A percentile compares a stretch with the other conserved stretches of the same genome.
Conservation (phyloP, 2,797 vertebrate genomes). For the Hydrolagus colliei region DNA sequence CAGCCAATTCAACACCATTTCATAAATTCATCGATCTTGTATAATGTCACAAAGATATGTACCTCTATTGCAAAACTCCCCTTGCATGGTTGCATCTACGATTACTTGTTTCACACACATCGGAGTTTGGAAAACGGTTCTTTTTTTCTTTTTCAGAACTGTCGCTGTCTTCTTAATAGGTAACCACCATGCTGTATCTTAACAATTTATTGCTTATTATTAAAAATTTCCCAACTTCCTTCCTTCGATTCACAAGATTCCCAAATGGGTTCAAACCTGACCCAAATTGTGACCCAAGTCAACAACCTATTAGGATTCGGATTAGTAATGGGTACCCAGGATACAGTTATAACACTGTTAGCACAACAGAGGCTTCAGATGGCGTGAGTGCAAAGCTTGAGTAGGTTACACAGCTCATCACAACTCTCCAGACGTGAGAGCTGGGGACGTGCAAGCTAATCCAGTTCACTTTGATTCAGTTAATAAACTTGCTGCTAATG, state of each 20-base stretch:
- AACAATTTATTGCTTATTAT: no score
- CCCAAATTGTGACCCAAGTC: background rate
- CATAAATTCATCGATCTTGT: conserved; percentile 9
- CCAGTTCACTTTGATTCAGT: background rate
- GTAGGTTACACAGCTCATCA: no score
- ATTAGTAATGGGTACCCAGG: background rate
- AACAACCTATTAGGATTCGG: background rate
- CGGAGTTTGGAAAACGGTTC: no score
- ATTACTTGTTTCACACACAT: no score
- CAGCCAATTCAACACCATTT: background rate
- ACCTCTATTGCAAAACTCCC: background rate
- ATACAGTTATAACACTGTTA: background rate
- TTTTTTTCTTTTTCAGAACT: no score
- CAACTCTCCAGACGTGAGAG: background rate
- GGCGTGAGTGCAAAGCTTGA: no score
- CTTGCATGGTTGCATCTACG: no score
- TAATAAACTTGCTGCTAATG: no score
- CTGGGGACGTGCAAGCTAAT: background rate
- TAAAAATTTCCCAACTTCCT: background rate
- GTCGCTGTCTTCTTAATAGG: no score
- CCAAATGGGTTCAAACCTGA: background rate
- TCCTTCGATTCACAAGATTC: background rate
- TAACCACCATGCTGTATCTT: no score
- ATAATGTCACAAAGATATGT: background rate
- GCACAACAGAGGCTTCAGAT: background rate